Percentiles rank a stretch among this genome's conserved stretches.
phyloP scores from a whole-genome alignment of 2,797 vertebrate genomes.

The Esox lucius region DNA sequence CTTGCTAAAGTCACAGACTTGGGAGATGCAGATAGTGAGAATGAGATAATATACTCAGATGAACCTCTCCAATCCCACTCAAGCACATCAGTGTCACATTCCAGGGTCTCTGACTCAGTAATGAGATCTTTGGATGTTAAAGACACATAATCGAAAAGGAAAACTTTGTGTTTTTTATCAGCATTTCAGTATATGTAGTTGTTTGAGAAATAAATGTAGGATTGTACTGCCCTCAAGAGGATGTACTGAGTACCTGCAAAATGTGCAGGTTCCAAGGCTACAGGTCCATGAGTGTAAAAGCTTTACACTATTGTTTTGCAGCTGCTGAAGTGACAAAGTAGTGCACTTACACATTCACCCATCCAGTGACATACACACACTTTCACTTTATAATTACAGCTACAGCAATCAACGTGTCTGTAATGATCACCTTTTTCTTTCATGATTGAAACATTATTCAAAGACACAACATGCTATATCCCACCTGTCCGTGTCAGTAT shows the following conservation, averaged over 20 bases:
- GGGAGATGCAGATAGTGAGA: not conserved
- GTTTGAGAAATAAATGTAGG: not conserved
- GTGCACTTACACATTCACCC: not conserved
- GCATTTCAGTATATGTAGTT: not conserved
- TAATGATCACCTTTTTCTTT: not conserved
- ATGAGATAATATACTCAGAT: not conserved
- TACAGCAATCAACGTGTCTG: not conserved
- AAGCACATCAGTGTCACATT: slow-evolving; percentile 2
- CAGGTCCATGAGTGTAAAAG: not conserved
- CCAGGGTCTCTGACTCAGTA: not conserved
- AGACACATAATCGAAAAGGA: not conserved
- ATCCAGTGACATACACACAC: not conserved
- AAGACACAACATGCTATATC: not conserved
- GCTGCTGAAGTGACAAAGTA: not conserved
- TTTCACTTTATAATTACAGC: not conserved
- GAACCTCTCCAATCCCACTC: not conserved
- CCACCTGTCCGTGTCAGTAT: not conserved
- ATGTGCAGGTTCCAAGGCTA: not conserved
- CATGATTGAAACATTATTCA: not conserved
- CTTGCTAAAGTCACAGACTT: not conserved
- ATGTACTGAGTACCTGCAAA: not conserved
- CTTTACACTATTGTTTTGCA: not conserved
- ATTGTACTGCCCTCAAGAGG: not conserved
- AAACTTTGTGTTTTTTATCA: not conserved
- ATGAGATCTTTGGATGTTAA: not conserved